Evolutionary conservation across 2,113 vertebrate genomes (phyloP), one percentile per base, ranked within the genome.

Genomic region (Anhinga anhinga): DNA sequence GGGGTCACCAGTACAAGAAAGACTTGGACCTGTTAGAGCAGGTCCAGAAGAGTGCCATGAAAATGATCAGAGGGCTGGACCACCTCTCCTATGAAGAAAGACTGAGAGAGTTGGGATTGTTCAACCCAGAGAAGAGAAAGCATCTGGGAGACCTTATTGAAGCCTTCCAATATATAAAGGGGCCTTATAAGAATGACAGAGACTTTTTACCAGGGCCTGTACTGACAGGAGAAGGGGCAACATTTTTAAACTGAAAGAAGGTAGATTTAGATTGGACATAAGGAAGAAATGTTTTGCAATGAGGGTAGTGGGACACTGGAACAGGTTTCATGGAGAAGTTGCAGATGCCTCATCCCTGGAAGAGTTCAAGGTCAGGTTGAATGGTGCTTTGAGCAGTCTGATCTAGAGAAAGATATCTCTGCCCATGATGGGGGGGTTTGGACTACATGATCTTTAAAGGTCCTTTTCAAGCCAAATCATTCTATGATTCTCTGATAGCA

Each of bases 361-460:
- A 44, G 9, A 18, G 17, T 50, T 14, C 26, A 50, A 66, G 22
- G 36, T 9, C 21, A 58, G 25, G 19, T 17, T 49, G 23, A 13
- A 50, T 5, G 30, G 14, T 9, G 14, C 14, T 66, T 36, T 32
- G 30, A 74, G 52, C 22, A 59, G 7, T 26, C 9, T 77, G 6
- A 11, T 32, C 11, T 32, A 38, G 36, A 17, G 22, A 17, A n/a
- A 52, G 5, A 12, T 74, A 25, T 32, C 18, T 16, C 11, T 61
- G 13, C 7, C 16, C n/a, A n/a, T 44, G 32, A 19, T 0, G 0
- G 1, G 4, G 12, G 3, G 2, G n/a, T 8, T 17, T 66, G 26
- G 15, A 47, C 8, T 13, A 89, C 8, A 13, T 62, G 10, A 30
- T 27, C 21, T 58, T 88, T 76, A 53, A 47, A 71, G 7, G 17